Evolutionary conservation across 2,113 vertebrate species (phyloP).

Genomic region (Phoenicopterus ruber): DNA sequence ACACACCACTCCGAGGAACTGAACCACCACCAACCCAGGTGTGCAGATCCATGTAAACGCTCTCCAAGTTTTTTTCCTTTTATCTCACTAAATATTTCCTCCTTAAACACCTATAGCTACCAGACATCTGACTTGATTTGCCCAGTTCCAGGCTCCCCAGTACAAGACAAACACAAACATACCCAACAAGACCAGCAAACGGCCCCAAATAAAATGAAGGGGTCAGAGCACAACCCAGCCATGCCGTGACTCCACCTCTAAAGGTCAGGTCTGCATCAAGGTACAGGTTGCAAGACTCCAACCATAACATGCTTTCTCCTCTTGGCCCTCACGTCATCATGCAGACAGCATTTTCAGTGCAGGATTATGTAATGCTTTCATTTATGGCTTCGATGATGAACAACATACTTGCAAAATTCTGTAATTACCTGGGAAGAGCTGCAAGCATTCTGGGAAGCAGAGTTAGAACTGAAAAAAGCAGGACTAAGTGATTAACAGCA

Average conservation of each 20-base stretch:
- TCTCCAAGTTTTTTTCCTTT: neutral
- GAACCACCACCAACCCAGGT: neutral
- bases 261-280: neutral
- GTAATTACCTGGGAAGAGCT: neutral
- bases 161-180: accelerated
- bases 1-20: neutral
- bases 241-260: neutral
- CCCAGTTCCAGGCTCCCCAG: neutral
- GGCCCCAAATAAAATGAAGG: accelerated
- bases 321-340: neutral
- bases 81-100: neutral
- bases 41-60: accelerated
- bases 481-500: neutral
- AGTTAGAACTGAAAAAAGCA: neutral
- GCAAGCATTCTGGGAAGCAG: neutral
- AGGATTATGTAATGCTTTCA: neutral
- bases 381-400: neutral
- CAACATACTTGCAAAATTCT: neutral
- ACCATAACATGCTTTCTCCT: neutral
- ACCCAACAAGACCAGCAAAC: neutral
- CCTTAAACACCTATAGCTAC: neutral
- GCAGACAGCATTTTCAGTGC: neutral
- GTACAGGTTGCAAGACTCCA: neutral
- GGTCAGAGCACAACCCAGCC: neutral
- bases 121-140: neutral